These are phyloP conservation scores for Anguilla marmorata DNA, from an alignment of 2,797 vertebrate genomes.

Conservation along the genomic window DNA sequence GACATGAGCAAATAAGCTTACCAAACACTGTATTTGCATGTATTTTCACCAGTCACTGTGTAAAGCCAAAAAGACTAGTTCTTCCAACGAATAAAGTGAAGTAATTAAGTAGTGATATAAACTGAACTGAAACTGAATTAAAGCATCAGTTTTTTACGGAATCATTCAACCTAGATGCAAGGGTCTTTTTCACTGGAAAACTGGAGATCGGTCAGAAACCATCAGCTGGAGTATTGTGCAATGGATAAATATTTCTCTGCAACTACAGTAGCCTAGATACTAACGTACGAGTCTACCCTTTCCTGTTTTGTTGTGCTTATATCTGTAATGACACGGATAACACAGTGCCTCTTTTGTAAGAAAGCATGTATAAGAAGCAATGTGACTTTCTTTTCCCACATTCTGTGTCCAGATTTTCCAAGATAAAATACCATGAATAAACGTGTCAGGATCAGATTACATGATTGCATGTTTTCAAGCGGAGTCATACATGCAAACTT, in stretches of 20 bases:
- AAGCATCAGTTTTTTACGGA: not conserved
- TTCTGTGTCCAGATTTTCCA: not conserved
- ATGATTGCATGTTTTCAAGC: not conserved
- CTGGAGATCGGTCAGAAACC: not conserved
- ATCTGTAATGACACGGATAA: not conserved
- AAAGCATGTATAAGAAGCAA: not conserved
- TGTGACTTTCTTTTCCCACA: conserved; percentile 11
- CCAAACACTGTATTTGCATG: not conserved
- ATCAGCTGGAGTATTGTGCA: not conserved
- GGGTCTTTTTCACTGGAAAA: not conserved
- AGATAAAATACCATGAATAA: conserved; percentile 16
- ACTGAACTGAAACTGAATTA: not conserved
- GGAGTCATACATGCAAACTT: not conserved
- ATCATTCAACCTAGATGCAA: not conserved
- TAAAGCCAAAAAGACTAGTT: not conserved
- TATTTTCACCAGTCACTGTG: not conserved
- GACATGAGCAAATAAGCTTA: not conserved
- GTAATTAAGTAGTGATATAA: not conserved
- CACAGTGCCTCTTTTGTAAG: not conserved
- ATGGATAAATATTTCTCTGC: not conserved
- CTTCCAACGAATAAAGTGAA: not conserved
- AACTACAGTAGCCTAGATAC: not conserved
- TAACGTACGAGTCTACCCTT: not conserved
- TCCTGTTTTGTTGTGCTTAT: not conserved
- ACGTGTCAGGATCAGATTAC: not conserved